A percentile compares a stretch with the other conserved stretches of the same genome.
Conservation (phyloP, 2,797 vertebrate genomes). For the Macroramphosus scolopax region DNA sequence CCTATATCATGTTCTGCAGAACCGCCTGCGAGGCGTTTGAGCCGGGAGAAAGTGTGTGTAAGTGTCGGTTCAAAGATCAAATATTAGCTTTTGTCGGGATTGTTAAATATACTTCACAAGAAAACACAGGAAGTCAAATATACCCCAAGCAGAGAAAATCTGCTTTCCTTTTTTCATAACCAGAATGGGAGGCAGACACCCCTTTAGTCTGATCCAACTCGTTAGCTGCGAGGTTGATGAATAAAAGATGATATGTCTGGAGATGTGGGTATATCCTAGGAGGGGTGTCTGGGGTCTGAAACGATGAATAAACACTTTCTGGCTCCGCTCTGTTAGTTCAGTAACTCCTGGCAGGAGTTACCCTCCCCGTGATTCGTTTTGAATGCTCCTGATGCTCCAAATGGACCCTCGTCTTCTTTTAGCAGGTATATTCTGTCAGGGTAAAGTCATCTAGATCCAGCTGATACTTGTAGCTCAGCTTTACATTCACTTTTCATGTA, state of each 20-base stretch:
- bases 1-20: conserved; percentile 17
- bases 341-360: conserved; percentile 8
- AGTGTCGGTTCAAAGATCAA: conserved; percentile 13
- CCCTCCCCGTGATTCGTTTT: conserved; percentile 6
- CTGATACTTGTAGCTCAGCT: conserved; percentile 15
- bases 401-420: conserved; percentile 12
- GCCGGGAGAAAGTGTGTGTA: background rate
- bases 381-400: conserved; percentile 16
- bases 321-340: conserved; percentile 8
- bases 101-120: background rate
- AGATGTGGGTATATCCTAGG: conserved; percentile 54
- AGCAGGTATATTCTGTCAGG: conserved; percentile 2
- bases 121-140: conserved; percentile 16
- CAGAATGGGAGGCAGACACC: conserved; percentile 30
- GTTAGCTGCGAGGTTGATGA: conserved; percentile 69
- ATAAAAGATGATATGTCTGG: conserved; percentile 76
- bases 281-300: conserved; percentile 54
- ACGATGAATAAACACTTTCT: conserved; percentile 58
- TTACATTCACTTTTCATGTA: conserved; percentile 38
- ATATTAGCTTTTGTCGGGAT: conserved; percentile 12
- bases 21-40: background rate
- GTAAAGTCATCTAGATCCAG: conserved; percentile 4
- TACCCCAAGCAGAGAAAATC: background rate
- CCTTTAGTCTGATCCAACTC: conserved; percentile 39
- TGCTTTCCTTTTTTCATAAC: conserved; percentile 22